A percentile compares a stretch with the other conserved stretches of the same genome.
Conservation (phyloP, 1,140 invertebrate genomes). For the Parapsyche elsis region DNA sequence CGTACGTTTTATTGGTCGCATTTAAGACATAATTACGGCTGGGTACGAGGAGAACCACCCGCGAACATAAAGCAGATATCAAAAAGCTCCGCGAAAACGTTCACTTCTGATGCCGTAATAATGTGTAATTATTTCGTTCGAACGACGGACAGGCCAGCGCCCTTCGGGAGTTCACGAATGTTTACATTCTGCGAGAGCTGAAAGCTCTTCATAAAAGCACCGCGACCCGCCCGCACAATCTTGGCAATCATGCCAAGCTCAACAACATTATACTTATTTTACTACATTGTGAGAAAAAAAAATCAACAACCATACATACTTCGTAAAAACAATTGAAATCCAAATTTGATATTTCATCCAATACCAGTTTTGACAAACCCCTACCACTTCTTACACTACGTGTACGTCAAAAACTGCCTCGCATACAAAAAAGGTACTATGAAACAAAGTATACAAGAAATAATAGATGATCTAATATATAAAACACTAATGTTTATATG, state of each 20-base stretch:
- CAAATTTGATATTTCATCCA: no score
- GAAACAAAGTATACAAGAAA: no score
- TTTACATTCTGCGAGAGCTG: slow-evolving; percentile 45
- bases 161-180: slow-evolving; percentile 52
- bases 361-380: no score
- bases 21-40: slow-evolving; percentile 52
- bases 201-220: slow-evolving; percentile 43
- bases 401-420: no score
- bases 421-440: no score
- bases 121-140: slow-evolving; percentile 53
- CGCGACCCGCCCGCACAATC: neutral
- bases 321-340: no score
- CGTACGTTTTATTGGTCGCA: slow-evolving; percentile 42
- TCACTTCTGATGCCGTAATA: slow-evolving; percentile 52
- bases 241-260: neutral
- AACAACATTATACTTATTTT: neutral
- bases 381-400: no score
- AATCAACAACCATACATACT: no score
- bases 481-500: no score
- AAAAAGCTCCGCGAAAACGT: slow-evolving; percentile 44
- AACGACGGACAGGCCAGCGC: slow-evolving; percentile 19
- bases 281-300: neutral
- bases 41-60: slow-evolving; percentile 38
- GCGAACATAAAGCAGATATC: slow-evolving; percentile 42
- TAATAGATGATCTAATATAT: no score